phyloP scores from a whole-genome alignment of 2,797 vertebrate genomes.

The Euphonia xanthogaster region DNA sequence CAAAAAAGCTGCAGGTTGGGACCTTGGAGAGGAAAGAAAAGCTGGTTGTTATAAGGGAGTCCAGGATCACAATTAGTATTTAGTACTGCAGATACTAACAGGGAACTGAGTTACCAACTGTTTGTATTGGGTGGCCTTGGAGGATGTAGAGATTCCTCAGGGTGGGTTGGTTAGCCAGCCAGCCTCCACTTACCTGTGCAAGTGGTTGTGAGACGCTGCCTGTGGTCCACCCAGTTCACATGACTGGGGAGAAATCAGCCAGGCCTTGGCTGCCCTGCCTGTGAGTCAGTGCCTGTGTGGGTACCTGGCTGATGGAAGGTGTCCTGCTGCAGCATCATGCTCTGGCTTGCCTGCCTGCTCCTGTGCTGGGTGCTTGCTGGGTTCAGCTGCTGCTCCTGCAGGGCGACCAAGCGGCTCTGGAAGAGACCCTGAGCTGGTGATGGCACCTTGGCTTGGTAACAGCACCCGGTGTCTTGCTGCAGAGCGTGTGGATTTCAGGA shows the following conservation, averaged over 20 bases:
- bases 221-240: neutral
- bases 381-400: neutral
- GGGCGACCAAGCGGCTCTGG: neutral
- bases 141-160: neutral
- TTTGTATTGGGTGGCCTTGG: neutral
- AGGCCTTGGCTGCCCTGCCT: neutral
- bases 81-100: neutral
- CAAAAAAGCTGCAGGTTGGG: neutral
- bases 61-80: neutral
- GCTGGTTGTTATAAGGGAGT: neutral
- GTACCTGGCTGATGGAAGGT: neutral
- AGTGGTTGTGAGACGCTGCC: neutral
- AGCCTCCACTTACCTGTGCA: neutral
- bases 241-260: neutral
- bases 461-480: neutral
- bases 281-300: slow-evolving; percentile 20
- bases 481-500: neutral
- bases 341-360: slow-evolving; percentile 46
- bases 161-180: neutral
- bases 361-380: neutral
- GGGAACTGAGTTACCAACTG: neutral
- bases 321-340: slow-evolving; percentile 21
- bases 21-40: neutral
- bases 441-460: neutral
- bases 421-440: neutral